Percentiles rank a stretch among this genome's conserved stretches.
Conservation (phyloP, 2,113 vertebrate genomes). For the Peromyscus polionotus region DNA sequence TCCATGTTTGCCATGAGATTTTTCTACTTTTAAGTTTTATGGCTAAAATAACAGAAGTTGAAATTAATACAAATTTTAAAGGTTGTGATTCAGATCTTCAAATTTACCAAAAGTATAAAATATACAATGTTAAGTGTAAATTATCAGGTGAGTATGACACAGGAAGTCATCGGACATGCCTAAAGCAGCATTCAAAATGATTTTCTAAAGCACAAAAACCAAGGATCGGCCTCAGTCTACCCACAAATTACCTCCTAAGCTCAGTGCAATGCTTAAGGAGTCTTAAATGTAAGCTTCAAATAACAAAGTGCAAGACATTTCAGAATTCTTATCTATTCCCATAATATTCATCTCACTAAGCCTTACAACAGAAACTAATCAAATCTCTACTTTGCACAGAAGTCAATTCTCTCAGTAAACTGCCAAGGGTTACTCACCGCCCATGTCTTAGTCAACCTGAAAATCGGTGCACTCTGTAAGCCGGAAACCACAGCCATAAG, state of each 20-base stretch:
- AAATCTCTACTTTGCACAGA: neutral
- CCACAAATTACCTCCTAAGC: slow-evolving; percentile 42
- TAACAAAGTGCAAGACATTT: neutral
- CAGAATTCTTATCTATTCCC: slow-evolving; percentile 34
- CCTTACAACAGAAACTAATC: neutral
- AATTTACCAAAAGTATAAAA: slow-evolving; percentile 60
- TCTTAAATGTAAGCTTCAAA: slow-evolving; percentile 65
- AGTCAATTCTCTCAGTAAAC: slow-evolving; percentile 28
- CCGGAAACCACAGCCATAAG: slow-evolving; percentile 98
- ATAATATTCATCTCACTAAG: slow-evolving; percentile 21
- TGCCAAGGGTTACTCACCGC: slow-evolving; percentile 92
- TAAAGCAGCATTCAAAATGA: neutral
- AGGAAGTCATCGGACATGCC: slow-evolving; percentile 41
- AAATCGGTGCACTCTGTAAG: slow-evolving; percentile 98
- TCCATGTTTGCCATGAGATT: neutral
- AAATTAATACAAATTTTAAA: slow-evolving; percentile 47
- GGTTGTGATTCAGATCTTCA: slow-evolving; percentile 16
- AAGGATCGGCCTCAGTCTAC: neutral
- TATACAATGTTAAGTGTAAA: slow-evolving; percentile 61
- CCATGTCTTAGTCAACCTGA: slow-evolving; percentile 98
- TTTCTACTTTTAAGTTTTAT: slow-evolving; percentile 7
- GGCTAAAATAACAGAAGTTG: slow-evolving; percentile 59
- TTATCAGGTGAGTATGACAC: slow-evolving; percentile 75
- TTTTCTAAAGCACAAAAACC: slow-evolving; percentile 53
- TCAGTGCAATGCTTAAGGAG: slow-evolving; percentile 46